Percentiles rank a stretch among this genome's conserved stretches.
Conservation (phyloP, 2,113 vertebrate genomes). For the Casuarius casuarius region DNA sequence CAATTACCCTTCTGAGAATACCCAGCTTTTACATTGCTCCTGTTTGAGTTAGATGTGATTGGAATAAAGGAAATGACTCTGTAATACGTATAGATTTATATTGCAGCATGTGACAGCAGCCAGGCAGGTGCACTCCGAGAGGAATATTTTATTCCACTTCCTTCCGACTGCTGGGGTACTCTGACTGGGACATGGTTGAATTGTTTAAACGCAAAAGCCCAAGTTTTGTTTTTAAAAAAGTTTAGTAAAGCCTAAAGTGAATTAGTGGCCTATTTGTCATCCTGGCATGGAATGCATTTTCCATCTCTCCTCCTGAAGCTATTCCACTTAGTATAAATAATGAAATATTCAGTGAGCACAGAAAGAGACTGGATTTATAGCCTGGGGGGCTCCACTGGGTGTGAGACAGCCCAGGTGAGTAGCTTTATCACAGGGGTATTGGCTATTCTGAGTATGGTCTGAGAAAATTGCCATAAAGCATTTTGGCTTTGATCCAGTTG, state of each 20-base stretch:
- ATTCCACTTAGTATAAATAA: slow-evolving; percentile 61
- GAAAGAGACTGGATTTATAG: not conserved
- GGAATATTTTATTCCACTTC: slow-evolving; percentile 5
- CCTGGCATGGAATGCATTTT: slow-evolving; percentile 47
- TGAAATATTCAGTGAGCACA: slow-evolving; percentile 53
- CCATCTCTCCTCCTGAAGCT: slow-evolving; percentile 48
- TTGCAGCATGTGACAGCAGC: not conserved
- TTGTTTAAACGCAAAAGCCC: slow-evolving; percentile 16
- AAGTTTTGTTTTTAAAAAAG: not conserved
- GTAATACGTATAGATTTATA: not conserved
- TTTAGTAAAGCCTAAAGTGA: not conserved
- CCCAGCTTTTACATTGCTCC: not conserved
- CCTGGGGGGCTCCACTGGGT: slow-evolving; percentile 15
- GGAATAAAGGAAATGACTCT: not conserved
- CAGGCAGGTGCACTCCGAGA: not conserved
- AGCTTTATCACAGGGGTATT: not conserved
- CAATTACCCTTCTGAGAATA: not conserved
- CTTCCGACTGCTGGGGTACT: not conserved
- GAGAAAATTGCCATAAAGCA: not conserved
- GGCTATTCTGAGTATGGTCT: not conserved
- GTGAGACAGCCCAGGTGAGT: slow-evolving; percentile 17
- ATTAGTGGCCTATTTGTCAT: slow-evolving; percentile 48
- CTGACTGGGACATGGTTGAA: not conserved
- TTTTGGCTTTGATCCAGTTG: not conserved
- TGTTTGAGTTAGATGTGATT: not conserved